Evolutionary conservation across 2,888 invertebrate genomes (phyloP), one percentile per base, ranked within the genome.

Genomic region (Euplagia quadripunctaria): DNA sequence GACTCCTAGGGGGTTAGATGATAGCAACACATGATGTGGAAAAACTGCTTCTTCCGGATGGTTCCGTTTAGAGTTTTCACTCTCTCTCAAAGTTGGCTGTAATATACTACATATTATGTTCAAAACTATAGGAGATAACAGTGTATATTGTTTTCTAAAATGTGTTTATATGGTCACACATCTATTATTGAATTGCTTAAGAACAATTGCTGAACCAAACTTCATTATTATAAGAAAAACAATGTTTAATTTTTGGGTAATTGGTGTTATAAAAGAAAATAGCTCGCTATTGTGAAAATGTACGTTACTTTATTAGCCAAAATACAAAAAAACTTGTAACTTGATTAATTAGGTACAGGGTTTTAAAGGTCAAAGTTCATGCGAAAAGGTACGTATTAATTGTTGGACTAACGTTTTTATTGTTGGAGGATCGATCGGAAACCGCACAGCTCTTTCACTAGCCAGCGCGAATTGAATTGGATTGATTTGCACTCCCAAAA

Each of bases 401-500:
- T 75, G 75, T 51, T 68, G 52, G 49, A 66, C 67, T 68, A 71
- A 63, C 70, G 73, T 83, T 75, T 78, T 79, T 72, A 79, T 72
- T 72, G 78, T 61, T 46, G 11, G 61, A 16, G 63, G 43, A 74
- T 79, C 74, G 79, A 79, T 77, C 73, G 77, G 67, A 71, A 74
- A 73, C 79, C 77, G 67, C 76, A 72, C 55, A 58, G 72, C 75
- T 72, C 76, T 74, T 79, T 79, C 74, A 75, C 71, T 68, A 76
- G 78, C 71, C 77, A 66, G 76, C 68, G 72, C 69, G 76, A 79
- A 82, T 81, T 82, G 72, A 81, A 61, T 61, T 14, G 14, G 12
- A 80, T 83, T 79, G 49, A 11, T 11, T 42, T 16, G n/a, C 58
- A 61, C 69, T 46, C 49, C 64, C 63, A 43, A 63, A 58, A 49